Conservation (phyloP, 2,888 invertebrate genomes). For the Dusona sp. region DNA sequence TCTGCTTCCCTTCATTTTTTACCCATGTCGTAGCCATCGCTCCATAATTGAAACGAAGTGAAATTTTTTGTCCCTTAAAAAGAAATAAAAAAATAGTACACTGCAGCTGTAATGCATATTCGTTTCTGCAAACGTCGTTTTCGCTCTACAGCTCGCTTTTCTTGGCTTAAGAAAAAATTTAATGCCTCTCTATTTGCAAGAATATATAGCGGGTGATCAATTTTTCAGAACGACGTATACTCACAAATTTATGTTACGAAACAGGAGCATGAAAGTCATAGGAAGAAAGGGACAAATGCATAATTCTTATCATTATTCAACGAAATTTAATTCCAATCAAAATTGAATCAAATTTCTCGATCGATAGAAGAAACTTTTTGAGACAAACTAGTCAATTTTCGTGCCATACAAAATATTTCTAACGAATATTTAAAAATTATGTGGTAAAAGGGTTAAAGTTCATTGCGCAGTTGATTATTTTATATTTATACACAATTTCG, state of each 20-base stretch:
- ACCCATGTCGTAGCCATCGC: background rate
- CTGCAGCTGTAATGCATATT: background rate
- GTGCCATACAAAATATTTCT: background rate
- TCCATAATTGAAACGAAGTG: background rate
- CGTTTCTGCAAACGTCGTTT: background rate
- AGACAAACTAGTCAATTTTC: background rate
- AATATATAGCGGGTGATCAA: background rate
- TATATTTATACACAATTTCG: too few relatives aligned
- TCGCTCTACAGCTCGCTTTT: background rate
- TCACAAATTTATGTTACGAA: background rate
- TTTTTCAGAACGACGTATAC: background rate
- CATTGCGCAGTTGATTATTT: too few relatives aligned
- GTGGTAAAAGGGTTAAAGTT: too few relatives aligned
- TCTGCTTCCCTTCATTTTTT: slow-evolving; percentile 26
- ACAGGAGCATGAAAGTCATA: background rate
- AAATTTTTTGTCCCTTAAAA: slow-evolving; percentile 13
- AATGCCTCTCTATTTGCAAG: background rate
- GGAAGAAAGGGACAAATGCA: background rate
- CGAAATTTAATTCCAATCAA: background rate
- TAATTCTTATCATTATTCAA: background rate
- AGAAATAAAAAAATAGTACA: background rate
- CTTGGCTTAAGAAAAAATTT: background rate
- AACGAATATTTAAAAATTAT: too few relatives aligned
- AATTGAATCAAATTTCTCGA: background rate
- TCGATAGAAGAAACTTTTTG: background rate